Percentiles rank a stretch among this genome's conserved stretches.
phyloP scores from a whole-genome alignment of 1,140 invertebrate species.

The Solenopsis fugax region DNA sequence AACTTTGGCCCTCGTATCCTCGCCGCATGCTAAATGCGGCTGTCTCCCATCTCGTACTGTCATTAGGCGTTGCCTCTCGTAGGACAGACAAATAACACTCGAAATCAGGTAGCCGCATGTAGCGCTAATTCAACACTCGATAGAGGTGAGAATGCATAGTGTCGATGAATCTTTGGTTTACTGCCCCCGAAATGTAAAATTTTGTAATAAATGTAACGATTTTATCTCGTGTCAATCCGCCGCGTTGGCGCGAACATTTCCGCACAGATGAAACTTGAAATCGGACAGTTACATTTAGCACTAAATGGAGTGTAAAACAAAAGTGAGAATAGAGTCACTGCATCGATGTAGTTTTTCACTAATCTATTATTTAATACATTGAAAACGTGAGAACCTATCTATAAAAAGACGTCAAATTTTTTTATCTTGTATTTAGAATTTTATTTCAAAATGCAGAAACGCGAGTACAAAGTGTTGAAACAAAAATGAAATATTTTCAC shows the following conservation, averaged over 20 bases:
- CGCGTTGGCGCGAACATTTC: not conserved
- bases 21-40: slow-evolving; percentile 43
- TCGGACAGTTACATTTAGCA: not conserved
- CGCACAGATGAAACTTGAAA: not conserved
- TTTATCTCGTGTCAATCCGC: not conserved
- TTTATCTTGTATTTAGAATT: not conserved
- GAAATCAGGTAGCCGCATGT: slow-evolving; percentile 28
- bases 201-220: not conserved
- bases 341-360: not conserved
- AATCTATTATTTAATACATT: not conserved
- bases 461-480: not conserved
- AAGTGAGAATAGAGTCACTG: not conserved
- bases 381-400: not conserved
- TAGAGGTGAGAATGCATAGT: not conserved
- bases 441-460: not conserved
- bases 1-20: slow-evolving; percentile 39
- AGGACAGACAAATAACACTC: slow-evolving; percentile 36
- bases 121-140: slow-evolving; percentile 20
- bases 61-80: slow-evolving; percentile 24
- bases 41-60: slow-evolving; percentile 15
- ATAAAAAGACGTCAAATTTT: not conserved
- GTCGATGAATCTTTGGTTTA: not conserved
- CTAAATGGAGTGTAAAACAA: not conserved
- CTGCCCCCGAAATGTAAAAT: not conserved
- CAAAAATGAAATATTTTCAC: slow-evolving; percentile 9